phyloP scores from a whole-genome alignment of 1,140 invertebrate species.

The Bombus soroeensis region DNA sequence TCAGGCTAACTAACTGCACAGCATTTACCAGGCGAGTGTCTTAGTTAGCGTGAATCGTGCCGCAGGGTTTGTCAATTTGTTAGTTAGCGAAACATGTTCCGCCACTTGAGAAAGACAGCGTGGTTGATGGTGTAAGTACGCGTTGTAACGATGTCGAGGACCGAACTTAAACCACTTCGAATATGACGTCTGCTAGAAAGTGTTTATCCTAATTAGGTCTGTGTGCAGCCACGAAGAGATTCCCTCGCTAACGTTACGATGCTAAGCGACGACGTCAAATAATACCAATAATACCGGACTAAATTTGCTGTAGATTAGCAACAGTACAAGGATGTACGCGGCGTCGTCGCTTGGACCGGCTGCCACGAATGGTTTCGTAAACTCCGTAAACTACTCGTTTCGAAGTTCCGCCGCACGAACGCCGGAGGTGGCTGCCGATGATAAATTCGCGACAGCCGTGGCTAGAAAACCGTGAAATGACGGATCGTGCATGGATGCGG shows the following conservation, averaged over 20 bases:
- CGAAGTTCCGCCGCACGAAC: constrained; percentile 11
- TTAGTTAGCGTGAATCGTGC: background rate
- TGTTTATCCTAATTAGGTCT: constrained; percentile 14
- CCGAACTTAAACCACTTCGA: constrained; percentile 5
- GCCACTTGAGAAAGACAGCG: background rate
- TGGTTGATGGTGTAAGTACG: too few species aligned
- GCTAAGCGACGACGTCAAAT: background rate
- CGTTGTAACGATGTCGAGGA: background rate
- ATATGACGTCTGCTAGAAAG: background rate
- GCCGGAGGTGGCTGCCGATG: background rate
- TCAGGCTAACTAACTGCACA: background rate
- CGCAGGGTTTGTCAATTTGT: constrained; percentile 19
- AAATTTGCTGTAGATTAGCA: constrained; percentile 27
- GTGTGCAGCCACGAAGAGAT: constrained; percentile 9
- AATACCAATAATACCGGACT: constrained; percentile 17
- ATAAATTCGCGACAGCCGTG: constrained; percentile 29
- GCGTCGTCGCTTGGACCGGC: background rate
- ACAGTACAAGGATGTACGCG: background rate
- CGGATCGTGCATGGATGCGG: background rate
- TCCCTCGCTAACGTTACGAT: background rate
- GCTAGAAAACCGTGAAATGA: constrained; percentile 19
- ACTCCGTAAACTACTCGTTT: constrained; percentile 41
- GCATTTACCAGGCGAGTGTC: background rate
- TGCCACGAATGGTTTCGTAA: constrained; percentile 26
- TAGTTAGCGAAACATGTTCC: background rate